Base-by-base conservation (phyloP, 2,797 vertebrate species). In the Sternotherus odoratus region DNA sequence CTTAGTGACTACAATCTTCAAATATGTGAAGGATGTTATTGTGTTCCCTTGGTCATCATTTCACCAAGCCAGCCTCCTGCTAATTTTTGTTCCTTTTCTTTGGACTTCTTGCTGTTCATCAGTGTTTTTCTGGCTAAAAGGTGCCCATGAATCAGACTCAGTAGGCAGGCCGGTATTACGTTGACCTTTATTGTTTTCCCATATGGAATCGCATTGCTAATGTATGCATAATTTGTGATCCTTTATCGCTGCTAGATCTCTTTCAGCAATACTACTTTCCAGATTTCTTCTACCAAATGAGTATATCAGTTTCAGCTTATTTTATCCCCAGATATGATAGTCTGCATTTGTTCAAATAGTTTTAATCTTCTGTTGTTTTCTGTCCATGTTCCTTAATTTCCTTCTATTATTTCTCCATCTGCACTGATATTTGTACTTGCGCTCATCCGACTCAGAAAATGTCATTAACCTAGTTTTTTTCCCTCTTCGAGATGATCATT, bases 21-120 rank as follows among this genome's bases (percentile, higher is more conserved):
- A 77, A 46, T 8, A 36, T 91, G 4, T 82, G 49, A 86, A 86
- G 82, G 94, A 88, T 89, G 77, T 91, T 89, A 19, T 79, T 28
- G 26, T 86, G 15, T 83, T 92, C 79, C 79, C 51, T 89, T 87
- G 79, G 77, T 89, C 92, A 36, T 86, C 66, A 26, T 0, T 0
- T 60, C 30, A 46, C 49, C 66, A 69, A 48, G 94, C 90, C 85
- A 69, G 86, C 77, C 82, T 79, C n/a, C 30, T 51, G 50, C 43
- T 96, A 57, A 51, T 93, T 77, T 77, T 89, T 0, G 0, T 89
- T 91, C 36, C 57, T 80, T 26, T 82, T 51, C 30, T 26, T 36
- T 85, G 74, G 83, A n/a, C 33, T 26, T n/a, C 36, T 94, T 95
- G 85, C 77, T 77, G 77, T 51, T 51, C 79, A 8, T 57, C 79